phyloP scores from a whole-genome alignment of 2,797 vertebrate species.

The Takifugu rubripes region DNA sequence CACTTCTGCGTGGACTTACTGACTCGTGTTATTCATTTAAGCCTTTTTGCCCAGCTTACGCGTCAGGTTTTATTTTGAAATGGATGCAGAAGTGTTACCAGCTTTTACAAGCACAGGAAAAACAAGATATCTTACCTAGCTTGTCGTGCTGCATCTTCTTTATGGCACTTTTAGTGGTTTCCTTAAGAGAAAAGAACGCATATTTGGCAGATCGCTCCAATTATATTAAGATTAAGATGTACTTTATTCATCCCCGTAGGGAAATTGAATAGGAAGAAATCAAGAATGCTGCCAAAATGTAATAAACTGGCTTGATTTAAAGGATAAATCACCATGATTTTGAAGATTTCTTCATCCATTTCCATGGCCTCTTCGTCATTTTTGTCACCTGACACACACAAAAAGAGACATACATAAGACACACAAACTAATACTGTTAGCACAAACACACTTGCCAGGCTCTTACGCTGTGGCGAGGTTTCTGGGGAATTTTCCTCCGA shows the following conservation, averaged over 20 bases:
- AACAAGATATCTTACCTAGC: constrained; percentile 30
- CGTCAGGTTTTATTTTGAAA: background rate
- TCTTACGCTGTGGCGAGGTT: constrained; percentile 19
- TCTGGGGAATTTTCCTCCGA: background rate
- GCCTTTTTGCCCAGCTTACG: constrained; percentile 7
- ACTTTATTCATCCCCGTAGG: too few relatives aligned
- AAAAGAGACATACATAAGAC: background rate
- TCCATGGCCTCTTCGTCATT: background rate
- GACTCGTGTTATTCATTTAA: constrained; percentile 16
- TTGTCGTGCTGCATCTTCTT: constrained; percentile 16
- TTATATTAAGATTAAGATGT: background rate
- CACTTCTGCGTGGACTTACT: constrained; percentile 10
- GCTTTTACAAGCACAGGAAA: background rate
- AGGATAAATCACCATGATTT: constrained; percentile 30
- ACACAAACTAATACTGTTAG: background rate
- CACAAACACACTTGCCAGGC: fast-evolving
- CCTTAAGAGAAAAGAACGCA: constrained; percentile 27
- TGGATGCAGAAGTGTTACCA: background rate
- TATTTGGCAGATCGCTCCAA: background rate
- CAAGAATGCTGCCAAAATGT: background rate
- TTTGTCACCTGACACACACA: background rate
- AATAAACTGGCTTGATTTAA: too few relatives aligned
- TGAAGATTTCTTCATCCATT: background rate
- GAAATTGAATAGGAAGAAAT: background rate
- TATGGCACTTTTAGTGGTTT: constrained; percentile 14